Percentiles rank a stretch among this genome's conserved stretches.
Conservation (phyloP, 2,797 vertebrate genomes). For the Graptemys geographica region DNA sequence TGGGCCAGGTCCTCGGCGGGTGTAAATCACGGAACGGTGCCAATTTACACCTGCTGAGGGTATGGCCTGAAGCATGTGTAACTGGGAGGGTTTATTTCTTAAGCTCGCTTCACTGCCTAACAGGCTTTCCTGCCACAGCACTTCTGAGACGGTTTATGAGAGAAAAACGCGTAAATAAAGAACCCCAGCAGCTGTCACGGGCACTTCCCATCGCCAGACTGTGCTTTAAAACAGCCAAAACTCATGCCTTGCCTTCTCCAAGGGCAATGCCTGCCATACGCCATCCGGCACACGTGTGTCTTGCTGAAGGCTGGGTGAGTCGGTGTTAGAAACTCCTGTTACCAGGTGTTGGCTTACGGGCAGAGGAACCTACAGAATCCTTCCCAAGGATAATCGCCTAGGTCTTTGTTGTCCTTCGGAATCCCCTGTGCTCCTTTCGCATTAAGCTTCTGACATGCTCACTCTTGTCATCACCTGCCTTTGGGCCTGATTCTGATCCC, state of each 20-base stretch:
- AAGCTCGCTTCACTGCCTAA: not conserved
- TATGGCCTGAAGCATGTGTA: fast-evolving
- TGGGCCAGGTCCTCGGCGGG: not conserved
- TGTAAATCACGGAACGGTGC: not conserved
- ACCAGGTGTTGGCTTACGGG: too few species aligned
- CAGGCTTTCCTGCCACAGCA: not conserved
- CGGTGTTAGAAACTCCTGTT: not conserved
- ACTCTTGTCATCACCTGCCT: not conserved
- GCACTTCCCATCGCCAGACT: not conserved
- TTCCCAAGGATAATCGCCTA: too few species aligned
- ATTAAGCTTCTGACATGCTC: not conserved
- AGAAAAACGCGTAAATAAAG: fast-evolving
- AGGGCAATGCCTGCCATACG: not conserved
- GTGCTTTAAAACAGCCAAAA: not conserved
- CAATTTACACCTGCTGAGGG: not conserved
- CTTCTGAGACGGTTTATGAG: not conserved
- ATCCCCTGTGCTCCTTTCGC: too few species aligned
- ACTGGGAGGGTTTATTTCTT: not conserved
- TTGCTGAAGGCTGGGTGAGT: not conserved
- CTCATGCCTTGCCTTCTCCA: not conserved
- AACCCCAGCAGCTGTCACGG: not conserved
- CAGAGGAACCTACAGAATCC: fast-evolving
- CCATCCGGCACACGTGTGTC: not conserved
- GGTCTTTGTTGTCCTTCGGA: not conserved
- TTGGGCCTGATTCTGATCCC: not conserved